Evolutionary conservation across 2,113 vertebrate genomes (phyloP), one percentile per base, ranked within the genome.

Genomic region (Saimiri boliviensis): DNA sequence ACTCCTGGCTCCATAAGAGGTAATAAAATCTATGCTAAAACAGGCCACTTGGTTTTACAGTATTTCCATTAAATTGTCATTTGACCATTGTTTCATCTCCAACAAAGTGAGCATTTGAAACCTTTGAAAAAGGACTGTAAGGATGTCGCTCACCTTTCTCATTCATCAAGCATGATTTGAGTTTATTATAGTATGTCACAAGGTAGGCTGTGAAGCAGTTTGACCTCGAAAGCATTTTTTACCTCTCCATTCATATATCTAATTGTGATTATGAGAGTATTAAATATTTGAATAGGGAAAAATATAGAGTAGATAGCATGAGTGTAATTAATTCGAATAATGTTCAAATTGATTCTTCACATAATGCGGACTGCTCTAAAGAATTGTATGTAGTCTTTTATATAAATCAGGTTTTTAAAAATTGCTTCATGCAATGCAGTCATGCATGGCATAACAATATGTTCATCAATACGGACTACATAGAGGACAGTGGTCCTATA

Each of bases 191-290:
- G n/a, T 45, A 27, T 52, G 16, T 40, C 80, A 85, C 91, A 83
- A 94, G n/a, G 23, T 23, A 80, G 49, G 49, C 76, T 94, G 13
- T 74, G 88, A 95, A 91, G 74, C 42, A 87, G 23, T 52, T 91
- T 94, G 45, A 6, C 93, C 58, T 97, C 85, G 58, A 84, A 96
- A n/a, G 89, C 71, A 54, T 80, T 71, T 5, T 92, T 95, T 84
- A 45, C 37, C 45, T 94, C 11, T 90, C 42, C 20, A 76, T 87
- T 80, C 66, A 71, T 92, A 93, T n/a, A 93, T n/a, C 54, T 80
- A 54, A 52, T 77, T 63, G 79, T 89, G 35, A 70, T 97, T 85
- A 73, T 47, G 37, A 77, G 52, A 82, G 30, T 81, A 35, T 54
- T 81, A 74, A 89, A 17, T 91, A 77, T 71, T 63, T 37, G 56